Evolutionary conservation across 2,888 invertebrate species (phyloP), one percentile per base, ranked within the genome.

Genomic region (Stenchaetothrips biformis): DNA sequence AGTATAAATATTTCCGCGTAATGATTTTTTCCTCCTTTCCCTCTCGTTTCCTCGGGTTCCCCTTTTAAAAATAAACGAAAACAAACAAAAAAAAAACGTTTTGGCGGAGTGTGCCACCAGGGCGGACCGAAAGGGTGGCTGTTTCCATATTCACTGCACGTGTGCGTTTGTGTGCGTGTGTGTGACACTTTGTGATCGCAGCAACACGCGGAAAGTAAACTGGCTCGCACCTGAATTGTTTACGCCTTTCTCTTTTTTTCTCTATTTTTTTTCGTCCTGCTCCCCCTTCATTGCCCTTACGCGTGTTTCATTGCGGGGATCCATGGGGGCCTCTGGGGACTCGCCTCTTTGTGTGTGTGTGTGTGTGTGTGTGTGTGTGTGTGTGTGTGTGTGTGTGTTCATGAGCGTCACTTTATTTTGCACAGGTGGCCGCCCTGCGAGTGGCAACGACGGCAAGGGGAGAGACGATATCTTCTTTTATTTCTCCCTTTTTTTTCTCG

Each of bases 361-460:
- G 62, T 62, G 6, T 53, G 53, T 53, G 53, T 53, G 53, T n/a
- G n/a, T n/a, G n/a, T n/a, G n/a, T n/a, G n/a, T n/a, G n/a, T 11
- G 53, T 11, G 53, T 11, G 53, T 11, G 67, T n/a, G 4, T 21
- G n/a, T 9, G 67, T 67, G 67, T 67, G 67, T 67, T 67, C 67
- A 67, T 67, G 67, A 59, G 59, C 67, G n/a, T 21, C 21, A 62
- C 62, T 62, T 16, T 62, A 53, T 53, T 53, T 53, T 53, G 53
- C 53, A 53, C 53, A 53, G 9, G 53, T 16, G 53, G 84, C 81
- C 82, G 82, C 80, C 82, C 81, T 81, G 82, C 81, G 83, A 81
- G 82, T 82, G 83, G 82, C 82, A 82, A 83, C 83, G 83, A 83
- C 83, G 84, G 82, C 83, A 83, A 37, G 4, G 37, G 37, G 37